Evolutionary conservation across 2,888 invertebrate genomes (phyloP).

Genomic region (Laothoe populi): DNA sequence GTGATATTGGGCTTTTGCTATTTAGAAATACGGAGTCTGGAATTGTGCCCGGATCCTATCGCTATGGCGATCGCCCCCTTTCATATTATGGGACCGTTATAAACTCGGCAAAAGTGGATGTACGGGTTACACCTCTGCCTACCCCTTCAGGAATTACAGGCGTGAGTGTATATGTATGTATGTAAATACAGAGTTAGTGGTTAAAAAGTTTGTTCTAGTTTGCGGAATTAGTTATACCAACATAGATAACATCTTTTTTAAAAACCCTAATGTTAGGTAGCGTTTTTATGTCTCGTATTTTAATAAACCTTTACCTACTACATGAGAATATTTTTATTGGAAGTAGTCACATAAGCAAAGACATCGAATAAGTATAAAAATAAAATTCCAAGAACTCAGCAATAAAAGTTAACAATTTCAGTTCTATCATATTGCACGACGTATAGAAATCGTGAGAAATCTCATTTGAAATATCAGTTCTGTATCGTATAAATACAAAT

Average conservation of each 20-base stretch:
- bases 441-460: conserved; percentile 4
- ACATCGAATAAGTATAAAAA: conserved; percentile 5
- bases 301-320: neutral
- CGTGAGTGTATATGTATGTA: no score
- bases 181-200: no score
- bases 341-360: neutral
- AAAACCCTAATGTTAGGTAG: neutral
- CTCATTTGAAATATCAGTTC: neutral
- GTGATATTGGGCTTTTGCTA: no score
- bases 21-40: no score
- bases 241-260: neutral
- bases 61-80: no score
- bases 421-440: neutral
- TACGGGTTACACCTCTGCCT: no score
- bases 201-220: neutral
- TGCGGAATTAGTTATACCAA: neutral
- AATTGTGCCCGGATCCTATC: no score
- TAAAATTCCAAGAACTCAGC: neutral
- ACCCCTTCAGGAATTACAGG: no score
- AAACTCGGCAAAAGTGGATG: no score
- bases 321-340: neutral
- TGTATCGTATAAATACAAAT: conserved; percentile 9
- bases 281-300: neutral
- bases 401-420: conserved; percentile 2
- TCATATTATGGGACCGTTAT: no score